Conservation (phyloP, 1,140 invertebrate species). For the Platyscapa corneri region DNA sequence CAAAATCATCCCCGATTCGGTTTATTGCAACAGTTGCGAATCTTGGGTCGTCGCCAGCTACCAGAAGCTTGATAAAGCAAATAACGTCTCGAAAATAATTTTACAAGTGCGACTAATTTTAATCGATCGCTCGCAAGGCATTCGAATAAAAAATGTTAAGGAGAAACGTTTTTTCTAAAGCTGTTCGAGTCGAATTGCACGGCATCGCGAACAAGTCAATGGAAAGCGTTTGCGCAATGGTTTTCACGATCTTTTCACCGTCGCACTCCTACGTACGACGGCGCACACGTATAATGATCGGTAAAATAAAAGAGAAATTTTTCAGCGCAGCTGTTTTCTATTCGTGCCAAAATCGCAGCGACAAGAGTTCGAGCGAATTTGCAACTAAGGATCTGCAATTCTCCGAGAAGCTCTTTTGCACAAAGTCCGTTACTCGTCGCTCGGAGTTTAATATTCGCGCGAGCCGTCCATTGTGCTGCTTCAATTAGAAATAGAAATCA, state of each 20-base stretch:
- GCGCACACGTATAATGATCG: not conserved
- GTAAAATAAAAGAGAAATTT: conserved; percentile 29
- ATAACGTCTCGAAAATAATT: no score
- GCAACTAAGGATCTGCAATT: not conserved
- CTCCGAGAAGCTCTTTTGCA: no score
- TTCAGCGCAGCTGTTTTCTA: not conserved
- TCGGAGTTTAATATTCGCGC: no score
- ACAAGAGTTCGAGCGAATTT: not conserved
- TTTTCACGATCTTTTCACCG: not conserved
- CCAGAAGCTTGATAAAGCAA: no score
- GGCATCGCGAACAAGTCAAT: not conserved
- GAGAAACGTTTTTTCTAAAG: conserved; percentile 17
- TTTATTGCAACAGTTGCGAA: no score
- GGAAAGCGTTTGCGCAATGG: conserved; percentile 12
- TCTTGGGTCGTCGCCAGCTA: no score
- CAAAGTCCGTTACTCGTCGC: not conserved
- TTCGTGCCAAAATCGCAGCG: not conserved
- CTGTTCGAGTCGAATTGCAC: not conserved
- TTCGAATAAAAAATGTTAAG: conserved; percentile 35
- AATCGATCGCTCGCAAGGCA: not conserved
- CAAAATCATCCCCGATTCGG: no score
- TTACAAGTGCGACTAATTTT: no score
- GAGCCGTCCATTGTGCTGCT: no score
- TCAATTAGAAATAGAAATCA: no score
- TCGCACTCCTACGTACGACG: not conserved